Evolutionary conservation across 2,888 invertebrate species (phyloP).

Genomic region (Brenthis ino): DNA sequence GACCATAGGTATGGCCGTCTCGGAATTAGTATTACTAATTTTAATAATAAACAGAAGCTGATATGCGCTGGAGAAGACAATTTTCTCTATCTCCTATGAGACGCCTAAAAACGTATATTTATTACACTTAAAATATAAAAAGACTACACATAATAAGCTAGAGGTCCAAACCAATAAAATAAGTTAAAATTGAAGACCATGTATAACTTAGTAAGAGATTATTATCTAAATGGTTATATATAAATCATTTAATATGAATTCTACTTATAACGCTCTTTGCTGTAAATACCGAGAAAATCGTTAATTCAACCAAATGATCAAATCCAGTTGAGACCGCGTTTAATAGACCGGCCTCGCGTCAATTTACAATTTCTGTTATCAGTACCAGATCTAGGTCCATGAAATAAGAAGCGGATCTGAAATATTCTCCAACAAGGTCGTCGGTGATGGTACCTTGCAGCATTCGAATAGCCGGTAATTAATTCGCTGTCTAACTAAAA

Average conservation of each 20-base stretch:
- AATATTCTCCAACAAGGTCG: not conserved
- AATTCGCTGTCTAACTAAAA: not conserved
- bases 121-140: no score
- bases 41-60: no score
- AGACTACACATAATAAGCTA: no score
- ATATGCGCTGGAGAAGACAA: no score
- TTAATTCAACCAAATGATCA: constrained; percentile 2
- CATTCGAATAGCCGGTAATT: not conserved
- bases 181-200: no score
- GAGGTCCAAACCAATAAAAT: no score
- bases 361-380: constrained; percentile 20
- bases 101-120: no score
- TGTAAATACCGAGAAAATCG: not conserved
- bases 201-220: no score
- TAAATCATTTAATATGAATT: not conserved
- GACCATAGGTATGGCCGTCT: no score
- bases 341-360: constrained; percentile 10
- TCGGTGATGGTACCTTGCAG: not conserved
- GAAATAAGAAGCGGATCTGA: not conserved
- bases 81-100: no score
- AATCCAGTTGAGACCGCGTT: constrained; percentile 20
- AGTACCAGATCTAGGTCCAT: constrained; percentile 11
- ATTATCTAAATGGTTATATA: not conserved
- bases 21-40: no score
- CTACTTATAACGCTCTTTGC: not conserved